These are phyloP conservation scores for Rhingia rostrata DNA, from an alignment of 2,888 invertebrate genomes.

Conservation along the genomic window DNA sequence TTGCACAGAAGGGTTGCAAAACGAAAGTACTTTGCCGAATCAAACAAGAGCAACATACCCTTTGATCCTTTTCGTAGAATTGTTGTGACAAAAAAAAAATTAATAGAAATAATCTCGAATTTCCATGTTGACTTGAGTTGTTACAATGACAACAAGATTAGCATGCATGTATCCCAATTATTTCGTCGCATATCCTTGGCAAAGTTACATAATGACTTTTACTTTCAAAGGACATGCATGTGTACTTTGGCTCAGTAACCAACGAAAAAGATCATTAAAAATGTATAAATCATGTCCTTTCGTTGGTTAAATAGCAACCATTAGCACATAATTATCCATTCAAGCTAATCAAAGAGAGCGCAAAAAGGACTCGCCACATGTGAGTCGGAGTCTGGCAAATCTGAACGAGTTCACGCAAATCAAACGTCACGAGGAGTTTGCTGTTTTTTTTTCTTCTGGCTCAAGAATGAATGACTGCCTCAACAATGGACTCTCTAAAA, in stretches of 20 bases:
- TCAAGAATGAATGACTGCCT: slow-evolving; percentile 32
- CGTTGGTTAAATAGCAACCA: slow-evolving; percentile 67
- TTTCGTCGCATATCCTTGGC: slow-evolving; percentile 35
- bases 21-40: slow-evolving; percentile 42
- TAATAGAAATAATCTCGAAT: background rate
- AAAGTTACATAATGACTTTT: slow-evolving; percentile 65
- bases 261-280: slow-evolving; percentile 60
- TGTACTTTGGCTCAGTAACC: background rate
- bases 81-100: slow-evolving; percentile 11
- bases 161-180: slow-evolving; percentile 55
- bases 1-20: slow-evolving; percentile 49
- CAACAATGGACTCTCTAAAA: slow-evolving; percentile 48
- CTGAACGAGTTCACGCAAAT: slow-evolving; percentile 37
- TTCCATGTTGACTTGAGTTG: slow-evolving; percentile 45
- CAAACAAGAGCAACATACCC: slow-evolving; percentile 23
- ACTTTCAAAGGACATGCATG: background rate
- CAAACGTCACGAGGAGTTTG: slow-evolving; percentile 45
- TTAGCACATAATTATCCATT: slow-evolving; percentile 71
- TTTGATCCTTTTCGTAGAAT: slow-evolving; percentile 55
- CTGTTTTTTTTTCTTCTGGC: background rate
- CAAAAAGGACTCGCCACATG: slow-evolving; percentile 41
- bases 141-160: slow-evolving; percentile 60
- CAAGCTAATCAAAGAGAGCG: slow-evolving; percentile 56
- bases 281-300: slow-evolving; percentile 71
- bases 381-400: slow-evolving; percentile 14